A percentile compares a stretch with the other conserved stretches of the same genome.
Conservation (phyloP, 30 jellyfish, hydroid and myxozoan genomes). For the Aurelia sp. region DNA sequence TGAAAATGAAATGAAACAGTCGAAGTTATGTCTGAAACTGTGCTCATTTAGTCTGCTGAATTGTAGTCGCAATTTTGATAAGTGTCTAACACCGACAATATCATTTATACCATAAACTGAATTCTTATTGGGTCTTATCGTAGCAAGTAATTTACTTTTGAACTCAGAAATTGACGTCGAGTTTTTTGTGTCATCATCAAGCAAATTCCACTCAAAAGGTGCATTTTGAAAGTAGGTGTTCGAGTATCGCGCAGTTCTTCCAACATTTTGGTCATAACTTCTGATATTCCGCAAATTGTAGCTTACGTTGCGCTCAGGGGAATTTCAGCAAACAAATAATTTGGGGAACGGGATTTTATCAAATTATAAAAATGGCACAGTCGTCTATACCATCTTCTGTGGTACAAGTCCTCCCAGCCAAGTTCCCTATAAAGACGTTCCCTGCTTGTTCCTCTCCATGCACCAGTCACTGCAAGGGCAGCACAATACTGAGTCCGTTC, state of each 20-base stretch:
- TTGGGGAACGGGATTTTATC: conserved; percentile 13
- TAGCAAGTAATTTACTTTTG: conserved; percentile 24
- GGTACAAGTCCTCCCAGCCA: too few species aligned
- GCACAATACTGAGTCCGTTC: background rate
- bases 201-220: conserved; percentile 60
- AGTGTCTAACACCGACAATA: conserved; percentile 15
- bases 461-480: background rate
- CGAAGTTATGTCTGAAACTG: conserved; percentile 9
- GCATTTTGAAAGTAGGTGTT: conserved; percentile 41
- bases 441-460: too few species aligned
- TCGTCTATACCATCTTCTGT: too few species aligned
- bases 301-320: too few species aligned
- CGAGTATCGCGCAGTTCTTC: conserved; percentile 32
- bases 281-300: background rate
- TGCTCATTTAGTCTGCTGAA: conserved; percentile 43
- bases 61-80: conserved; percentile 16
- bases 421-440: too few species aligned
- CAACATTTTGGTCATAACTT: conserved; percentile 29
- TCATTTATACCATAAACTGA: background rate
- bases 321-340: too few species aligned
- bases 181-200: conserved; percentile 34
- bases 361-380: background rate
- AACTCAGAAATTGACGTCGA: conserved; percentile 35
- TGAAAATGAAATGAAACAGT: too few species aligned
- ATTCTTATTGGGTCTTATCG: conserved; percentile 17